Conservation (phyloP, 1,140 invertebrate genomes). For the Drosophila novamexicana region DNA sequence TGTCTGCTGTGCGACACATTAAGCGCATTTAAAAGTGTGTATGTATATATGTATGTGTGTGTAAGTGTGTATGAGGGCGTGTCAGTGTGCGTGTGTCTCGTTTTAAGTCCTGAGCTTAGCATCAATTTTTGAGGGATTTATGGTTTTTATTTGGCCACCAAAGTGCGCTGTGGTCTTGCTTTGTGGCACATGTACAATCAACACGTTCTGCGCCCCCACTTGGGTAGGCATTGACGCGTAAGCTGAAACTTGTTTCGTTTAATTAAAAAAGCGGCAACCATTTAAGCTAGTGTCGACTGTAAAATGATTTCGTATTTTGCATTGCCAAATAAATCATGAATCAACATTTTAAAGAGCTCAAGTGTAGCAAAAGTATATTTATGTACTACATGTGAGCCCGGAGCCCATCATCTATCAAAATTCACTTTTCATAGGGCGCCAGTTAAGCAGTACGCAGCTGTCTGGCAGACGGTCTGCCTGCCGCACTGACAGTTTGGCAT, state of each 20-base stretch:
- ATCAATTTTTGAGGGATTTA: conserved; percentile 78
- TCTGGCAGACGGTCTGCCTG: conserved; percentile 24
- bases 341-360: conserved; percentile 48
- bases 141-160: conserved; percentile 55
- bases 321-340: conserved; percentile 67
- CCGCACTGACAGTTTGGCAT: conserved; percentile 43
- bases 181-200: conserved; percentile 34
- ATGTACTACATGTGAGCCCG: conserved; percentile 23
- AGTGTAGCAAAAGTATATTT: conserved; percentile 26
- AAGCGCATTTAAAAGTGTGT: conserved; percentile 49
- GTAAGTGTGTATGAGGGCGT: conserved; percentile 1
- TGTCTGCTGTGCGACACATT: conserved; percentile 54
- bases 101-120: conserved; percentile 69
- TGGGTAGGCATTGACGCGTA: not conserved
- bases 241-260: conserved; percentile 18
- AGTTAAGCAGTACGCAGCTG: conserved; percentile 14
- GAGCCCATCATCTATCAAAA: conserved; percentile 67
- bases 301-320: conserved; percentile 24
- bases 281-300: conserved; percentile 11
- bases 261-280: conserved; percentile 29
- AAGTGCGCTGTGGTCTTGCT: conserved; percentile 36
- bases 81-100: conserved; percentile 28
- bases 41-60: not conserved
- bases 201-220: not conserved
- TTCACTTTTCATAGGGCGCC: conserved; percentile 65